Evolutionary conservation across 2,113 vertebrate species (phyloP), one percentile per base, ranked within the genome.

Genomic region (Pagrus major): DNA sequence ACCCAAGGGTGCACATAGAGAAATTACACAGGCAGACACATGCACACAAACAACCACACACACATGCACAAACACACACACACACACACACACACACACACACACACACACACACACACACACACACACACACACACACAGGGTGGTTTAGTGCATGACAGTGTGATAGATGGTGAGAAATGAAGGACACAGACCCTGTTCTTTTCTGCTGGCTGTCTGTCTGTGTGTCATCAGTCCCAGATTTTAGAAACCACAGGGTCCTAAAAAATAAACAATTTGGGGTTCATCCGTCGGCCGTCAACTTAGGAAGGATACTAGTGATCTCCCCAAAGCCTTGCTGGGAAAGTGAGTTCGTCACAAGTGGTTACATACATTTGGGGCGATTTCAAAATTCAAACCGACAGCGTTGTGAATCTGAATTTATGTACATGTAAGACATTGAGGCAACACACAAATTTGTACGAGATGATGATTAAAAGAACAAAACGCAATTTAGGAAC

Each of bases 161-260:
- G 93, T 93, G 93, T 92, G 91, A 93, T 88, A 93, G 89, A 92
- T 82, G 91, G 88, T 89, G 90, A 93, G 88, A 94, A 93, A 87
- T 92, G 91, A 88, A 94, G 86, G 87, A 94, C 92, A 95, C 94
- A 94, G 89, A 95, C 95, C 94, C 91, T 95, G 92, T 92, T 89
- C 86, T 90, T 84, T 91, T 91, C 89, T 91, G 91, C 91, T 89
- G 91, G 89, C 83, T 92, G 92, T 94, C 91, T 90, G 88, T 92
- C 93, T 95, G 92, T 93, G 93, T 93, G 92, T 93, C 94, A 94
- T 96, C 95, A 96, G 94, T 95, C 94, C 95, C 95, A 96, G 94
- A 95, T 95, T 95, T 96, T 96, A 94, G 94, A 95, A 94, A 94
- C 94, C 93, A 96, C 94, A 93, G 94, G 93, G 94, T 96, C 95